These are phyloP conservation scores for Coptodon bakossiorum DNA, from an alignment of 2,113 vertebrate species.

Conservation along the genomic window DNA sequence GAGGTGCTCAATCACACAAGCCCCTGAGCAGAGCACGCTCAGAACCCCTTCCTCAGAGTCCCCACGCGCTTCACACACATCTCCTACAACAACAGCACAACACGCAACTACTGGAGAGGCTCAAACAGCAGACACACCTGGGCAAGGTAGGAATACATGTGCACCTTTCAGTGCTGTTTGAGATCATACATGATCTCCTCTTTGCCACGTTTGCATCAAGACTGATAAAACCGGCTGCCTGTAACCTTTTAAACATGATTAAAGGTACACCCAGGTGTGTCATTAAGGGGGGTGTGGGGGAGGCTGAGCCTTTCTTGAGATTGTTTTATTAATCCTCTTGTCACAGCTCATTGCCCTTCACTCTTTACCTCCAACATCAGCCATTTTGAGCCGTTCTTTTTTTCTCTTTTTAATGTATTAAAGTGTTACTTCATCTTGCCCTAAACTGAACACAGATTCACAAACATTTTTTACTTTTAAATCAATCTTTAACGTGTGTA, in stretches of 20 bases:
- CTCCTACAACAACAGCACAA: constrained; percentile 82
- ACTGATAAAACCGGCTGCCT: neutral
- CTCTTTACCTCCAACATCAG: neutral
- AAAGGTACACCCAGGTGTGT: neutral
- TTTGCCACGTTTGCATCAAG: neutral
- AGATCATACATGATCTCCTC: neutral
- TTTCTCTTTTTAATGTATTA: neutral
- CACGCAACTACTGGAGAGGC: constrained; percentile 66
- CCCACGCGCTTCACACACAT: constrained; percentile 74
- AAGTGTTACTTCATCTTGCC: neutral
- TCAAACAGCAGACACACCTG: constrained; percentile 65
- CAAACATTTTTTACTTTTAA: neutral
- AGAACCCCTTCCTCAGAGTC: constrained; percentile 87
- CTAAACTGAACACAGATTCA: neutral
- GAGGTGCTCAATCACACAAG: constrained; percentile 77
- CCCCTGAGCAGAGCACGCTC: constrained; percentile 90
- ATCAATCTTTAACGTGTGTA: neutral
- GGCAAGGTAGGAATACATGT: constrained; percentile 46
- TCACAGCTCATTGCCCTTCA: neutral
- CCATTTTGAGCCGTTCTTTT: neutral
- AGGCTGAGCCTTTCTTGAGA: neutral
- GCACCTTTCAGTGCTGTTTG: neutral
- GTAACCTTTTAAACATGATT: neutral
- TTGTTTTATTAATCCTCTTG: neutral
- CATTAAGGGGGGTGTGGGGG: neutral